phyloP scores from a whole-genome alignment of 2,113 vertebrate genomes.

The Periophthalmus modestus region DNA sequence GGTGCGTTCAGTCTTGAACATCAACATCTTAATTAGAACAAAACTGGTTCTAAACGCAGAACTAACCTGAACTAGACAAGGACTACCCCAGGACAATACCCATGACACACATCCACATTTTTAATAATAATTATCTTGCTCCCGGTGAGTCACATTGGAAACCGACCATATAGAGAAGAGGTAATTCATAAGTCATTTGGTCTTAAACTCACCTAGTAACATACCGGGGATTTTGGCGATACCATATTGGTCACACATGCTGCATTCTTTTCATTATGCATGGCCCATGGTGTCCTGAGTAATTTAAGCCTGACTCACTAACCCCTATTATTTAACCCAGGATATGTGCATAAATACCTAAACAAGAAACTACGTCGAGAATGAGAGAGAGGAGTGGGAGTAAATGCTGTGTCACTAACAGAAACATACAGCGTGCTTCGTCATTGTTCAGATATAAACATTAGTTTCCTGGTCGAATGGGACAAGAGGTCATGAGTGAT shows the following conservation, averaged over 20 bases:
- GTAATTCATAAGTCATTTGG: neutral
- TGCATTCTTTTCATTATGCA: neutral
- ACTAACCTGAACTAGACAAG: neutral
- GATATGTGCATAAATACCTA: neutral
- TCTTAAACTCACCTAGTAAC: neutral
- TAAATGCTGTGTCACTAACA: conserved; percentile 49
- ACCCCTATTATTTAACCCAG: conserved; percentile 21
- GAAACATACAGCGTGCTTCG: conserved; percentile 27
- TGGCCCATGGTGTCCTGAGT: neutral
- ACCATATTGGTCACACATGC: neutral
- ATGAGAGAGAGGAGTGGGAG: conserved; percentile 37
- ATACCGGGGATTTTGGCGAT: neutral
- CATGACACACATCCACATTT: neutral
- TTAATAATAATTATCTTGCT: neutral
- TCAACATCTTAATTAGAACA: too few species aligned
- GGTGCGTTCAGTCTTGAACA: too few species aligned
- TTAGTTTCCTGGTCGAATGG: conserved; percentile 27
- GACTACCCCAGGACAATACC: neutral
- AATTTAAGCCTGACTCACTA: neutral
- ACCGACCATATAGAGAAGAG: neutral
- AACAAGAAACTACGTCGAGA: conserved; percentile 12
- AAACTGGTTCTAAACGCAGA: too few species aligned
- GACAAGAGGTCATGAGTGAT: conserved; percentile 29
- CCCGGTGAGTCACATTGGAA: neutral
- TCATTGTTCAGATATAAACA: conserved; percentile 32